Conservation (phyloP, 1,140 invertebrate species). For the Ceratina australensis region DNA sequence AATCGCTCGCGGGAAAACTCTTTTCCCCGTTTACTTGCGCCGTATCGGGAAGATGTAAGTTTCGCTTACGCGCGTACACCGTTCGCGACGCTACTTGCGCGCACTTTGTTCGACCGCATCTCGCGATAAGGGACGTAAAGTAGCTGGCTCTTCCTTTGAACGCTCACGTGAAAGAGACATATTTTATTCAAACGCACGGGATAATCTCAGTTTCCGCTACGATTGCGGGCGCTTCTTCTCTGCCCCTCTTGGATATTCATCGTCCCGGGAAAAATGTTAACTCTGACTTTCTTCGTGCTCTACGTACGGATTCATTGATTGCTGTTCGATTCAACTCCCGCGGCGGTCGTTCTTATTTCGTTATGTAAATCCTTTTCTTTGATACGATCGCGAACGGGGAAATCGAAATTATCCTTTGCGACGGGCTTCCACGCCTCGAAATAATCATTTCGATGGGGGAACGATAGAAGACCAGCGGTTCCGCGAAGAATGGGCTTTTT, state of each 20-base stretch:
- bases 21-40: neutral
- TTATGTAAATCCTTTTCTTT: neutral
- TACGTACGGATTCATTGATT: no score
- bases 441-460: neutral
- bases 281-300: neutral
- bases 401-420: neutral
- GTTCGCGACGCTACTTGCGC: neutral
- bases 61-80: neutral
- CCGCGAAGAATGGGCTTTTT: neutral
- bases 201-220: conserved; percentile 4
- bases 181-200: neutral
- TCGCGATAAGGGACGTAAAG: neutral
- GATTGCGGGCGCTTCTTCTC: neutral
- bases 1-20: neutral
- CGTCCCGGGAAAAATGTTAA: neutral
- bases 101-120: neutral
- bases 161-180: neutral
- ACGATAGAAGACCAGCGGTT: neutral
- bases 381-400: neutral
- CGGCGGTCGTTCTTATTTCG: no score
- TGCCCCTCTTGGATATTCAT: neutral
- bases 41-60: neutral
- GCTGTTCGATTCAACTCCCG: no score
- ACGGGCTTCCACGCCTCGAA: neutral
- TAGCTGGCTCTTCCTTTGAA: neutral